phyloP scores from a whole-genome alignment of 2,888 invertebrate genomes.

The Panopea generosa region DNA sequence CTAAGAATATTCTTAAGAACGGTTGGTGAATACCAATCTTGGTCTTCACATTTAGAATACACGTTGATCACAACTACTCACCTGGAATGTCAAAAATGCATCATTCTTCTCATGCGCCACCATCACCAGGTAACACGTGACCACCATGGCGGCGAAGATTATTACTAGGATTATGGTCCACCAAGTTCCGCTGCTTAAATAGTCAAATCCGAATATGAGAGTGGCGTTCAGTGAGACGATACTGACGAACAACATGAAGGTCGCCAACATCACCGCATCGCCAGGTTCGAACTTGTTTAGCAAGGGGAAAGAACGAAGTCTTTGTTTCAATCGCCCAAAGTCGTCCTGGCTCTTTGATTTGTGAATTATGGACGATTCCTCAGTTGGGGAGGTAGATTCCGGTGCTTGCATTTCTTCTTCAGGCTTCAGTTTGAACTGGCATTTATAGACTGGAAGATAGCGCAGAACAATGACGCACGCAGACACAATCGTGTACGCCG shows the following conservation, averaged over 20 bases:
- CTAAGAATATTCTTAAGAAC: too few species aligned
- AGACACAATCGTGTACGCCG: constrained; percentile 96
- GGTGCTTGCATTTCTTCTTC: constrained; percentile 61
- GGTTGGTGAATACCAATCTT: too few species aligned
- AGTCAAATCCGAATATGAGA: constrained; percentile 87
- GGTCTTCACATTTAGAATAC: too few species aligned
- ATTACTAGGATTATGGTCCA: constrained; percentile 89
- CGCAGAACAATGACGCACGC: constrained; percentile 95
- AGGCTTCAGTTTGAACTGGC: constrained; percentile 82
- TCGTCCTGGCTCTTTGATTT: constrained; percentile 85
- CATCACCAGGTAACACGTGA: constrained; percentile 81
- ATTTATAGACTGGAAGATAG: constrained; percentile 87
- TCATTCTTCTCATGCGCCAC: constrained; percentile 84
- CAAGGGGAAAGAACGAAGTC: constrained; percentile 91
- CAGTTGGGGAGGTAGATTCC: constrained; percentile 60
- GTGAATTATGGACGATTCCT: constrained; percentile 74
- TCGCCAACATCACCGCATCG: constrained; percentile 89
- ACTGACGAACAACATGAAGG: constrained; percentile 88
- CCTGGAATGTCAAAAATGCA: constrained; percentile 84
- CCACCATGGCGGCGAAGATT: constrained; percentile 75
- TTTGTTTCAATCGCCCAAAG: constrained; percentile 90
- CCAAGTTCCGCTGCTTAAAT: constrained; percentile 87
- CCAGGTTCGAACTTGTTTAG: constrained; percentile 92
- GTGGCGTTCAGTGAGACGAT: constrained; percentile 83
- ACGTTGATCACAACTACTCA: too few species aligned